These are phyloP conservation scores for Xanthia icteritia DNA, from an alignment of 2,888 invertebrate genomes.

Conservation along the genomic window DNA sequence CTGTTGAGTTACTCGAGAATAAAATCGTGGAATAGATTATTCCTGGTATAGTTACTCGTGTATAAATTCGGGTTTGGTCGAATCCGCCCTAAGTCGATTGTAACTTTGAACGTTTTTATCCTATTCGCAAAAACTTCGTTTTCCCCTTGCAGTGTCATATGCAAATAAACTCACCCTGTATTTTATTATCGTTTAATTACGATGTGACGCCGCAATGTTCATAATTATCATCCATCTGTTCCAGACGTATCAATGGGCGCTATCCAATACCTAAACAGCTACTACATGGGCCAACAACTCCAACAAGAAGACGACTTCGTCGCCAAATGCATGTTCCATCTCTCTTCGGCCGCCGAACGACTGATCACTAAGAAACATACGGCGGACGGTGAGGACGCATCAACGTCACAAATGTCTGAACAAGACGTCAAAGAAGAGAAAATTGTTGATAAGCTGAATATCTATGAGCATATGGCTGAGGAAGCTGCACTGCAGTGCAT, in stretches of 20 bases:
- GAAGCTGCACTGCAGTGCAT: slow-evolving; percentile 96
- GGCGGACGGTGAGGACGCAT: slow-evolving; percentile 73
- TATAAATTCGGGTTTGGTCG: too few relatives aligned
- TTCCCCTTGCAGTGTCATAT: too few relatives aligned
- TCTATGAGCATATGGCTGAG: slow-evolving; percentile 90
- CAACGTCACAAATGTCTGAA: slow-evolving; percentile 62
- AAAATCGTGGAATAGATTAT: too few relatives aligned
- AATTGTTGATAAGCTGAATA: slow-evolving; percentile 83
- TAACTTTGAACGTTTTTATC: too few relatives aligned
- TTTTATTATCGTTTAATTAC: too few relatives aligned
- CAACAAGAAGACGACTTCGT: slow-evolving; percentile 98
- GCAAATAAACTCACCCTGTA: too few relatives aligned
- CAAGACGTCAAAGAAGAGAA: slow-evolving; percentile 80
- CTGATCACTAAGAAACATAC: slow-evolving; percentile 85
- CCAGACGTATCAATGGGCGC: slow-evolving; percentile 97
- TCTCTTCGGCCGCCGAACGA: slow-evolving; percentile 95
- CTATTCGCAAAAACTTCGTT: too few relatives aligned
- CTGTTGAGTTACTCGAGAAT: too few relatives aligned
- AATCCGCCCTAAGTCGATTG: too few relatives aligned
- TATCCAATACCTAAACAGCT: slow-evolving; percentile 97
- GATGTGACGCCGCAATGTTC: background rate
- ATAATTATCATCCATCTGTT: slow-evolving; percentile 33
- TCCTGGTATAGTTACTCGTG: too few relatives aligned
- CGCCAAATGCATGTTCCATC: slow-evolving; percentile 97
- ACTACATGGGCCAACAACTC: slow-evolving; percentile 97